These are phyloP conservation scores for Agrotis ipsilon DNA, from an alignment of 2,888 invertebrate genomes.

Conservation along the genomic window DNA sequence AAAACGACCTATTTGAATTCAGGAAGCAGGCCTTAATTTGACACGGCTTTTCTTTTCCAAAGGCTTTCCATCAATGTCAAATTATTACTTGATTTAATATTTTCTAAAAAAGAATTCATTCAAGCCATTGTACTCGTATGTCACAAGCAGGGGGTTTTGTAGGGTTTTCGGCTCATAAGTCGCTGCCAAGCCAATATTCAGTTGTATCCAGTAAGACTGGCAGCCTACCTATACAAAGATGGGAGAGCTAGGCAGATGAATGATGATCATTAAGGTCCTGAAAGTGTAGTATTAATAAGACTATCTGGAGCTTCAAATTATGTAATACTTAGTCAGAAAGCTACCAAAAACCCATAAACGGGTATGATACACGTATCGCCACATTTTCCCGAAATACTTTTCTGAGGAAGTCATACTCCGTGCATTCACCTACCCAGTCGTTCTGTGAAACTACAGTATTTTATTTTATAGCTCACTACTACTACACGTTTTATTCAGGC, in stretches of 20 bases:
- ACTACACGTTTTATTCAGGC: constrained; percentile 37
- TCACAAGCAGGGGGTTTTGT: too few relatives aligned
- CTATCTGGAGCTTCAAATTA: constrained; percentile 9
- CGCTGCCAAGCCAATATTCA: too few relatives aligned
- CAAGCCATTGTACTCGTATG: too few relatives aligned
- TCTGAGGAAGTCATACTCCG: constrained; percentile 31
- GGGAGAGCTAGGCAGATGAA: too few relatives aligned
- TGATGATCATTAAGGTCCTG: not conserved
- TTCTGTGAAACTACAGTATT: constrained; percentile 31
- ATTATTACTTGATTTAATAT: not conserved
- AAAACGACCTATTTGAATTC: not conserved
- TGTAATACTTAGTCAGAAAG: constrained; percentile 11
- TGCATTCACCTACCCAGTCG: constrained; percentile 24
- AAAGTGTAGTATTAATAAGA: not conserved
- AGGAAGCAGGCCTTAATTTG: not conserved
- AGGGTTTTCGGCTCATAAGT: too few relatives aligned
- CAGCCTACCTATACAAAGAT: too few relatives aligned
- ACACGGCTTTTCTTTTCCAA: not conserved
- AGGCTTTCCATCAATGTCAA: not conserved
- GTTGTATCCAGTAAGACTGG: too few relatives aligned
- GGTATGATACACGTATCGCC: constrained; percentile 14
- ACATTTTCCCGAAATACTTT: constrained; percentile 48
- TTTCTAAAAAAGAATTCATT: too few relatives aligned
- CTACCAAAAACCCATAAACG: constrained; percentile 3
- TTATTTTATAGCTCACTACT: constrained; percentile 41